Conservation (phyloP, 2,888 invertebrate species). For the Spodoptera littoralis region DNA sequence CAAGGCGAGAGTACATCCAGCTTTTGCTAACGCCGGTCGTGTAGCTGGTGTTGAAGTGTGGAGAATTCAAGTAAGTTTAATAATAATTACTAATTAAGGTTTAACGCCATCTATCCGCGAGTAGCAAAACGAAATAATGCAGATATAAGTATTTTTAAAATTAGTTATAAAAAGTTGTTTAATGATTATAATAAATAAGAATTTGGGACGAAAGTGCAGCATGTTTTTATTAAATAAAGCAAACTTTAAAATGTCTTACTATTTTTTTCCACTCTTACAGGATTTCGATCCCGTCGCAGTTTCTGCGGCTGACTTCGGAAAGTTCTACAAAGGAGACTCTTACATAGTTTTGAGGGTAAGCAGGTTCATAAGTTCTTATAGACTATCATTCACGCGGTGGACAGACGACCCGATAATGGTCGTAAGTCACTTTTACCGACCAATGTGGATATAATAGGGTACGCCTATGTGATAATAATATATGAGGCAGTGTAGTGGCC, state of each 20-base stretch:
- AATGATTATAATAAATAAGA: too few relatives aligned
- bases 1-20: slow-evolving; percentile 88
- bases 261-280: slow-evolving; percentile 75
- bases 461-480: too few relatives aligned
- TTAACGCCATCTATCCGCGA: slow-evolving; percentile 43
- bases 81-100: too few relatives aligned
- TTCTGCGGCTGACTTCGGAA: slow-evolving; percentile 92
- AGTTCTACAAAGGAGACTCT: slow-evolving; percentile 95
- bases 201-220: too few relatives aligned
- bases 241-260: not conserved
- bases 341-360: slow-evolving; percentile 94
- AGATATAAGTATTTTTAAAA: too few relatives aligned
- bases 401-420: too few relatives aligned
- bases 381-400: too few relatives aligned
- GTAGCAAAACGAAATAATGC: slow-evolving; percentile 10
- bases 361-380: not conserved
- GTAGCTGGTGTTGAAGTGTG: slow-evolving; percentile 93
- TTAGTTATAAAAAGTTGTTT: too few relatives aligned
- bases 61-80: slow-evolving; percentile 92
- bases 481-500: too few relatives aligned
- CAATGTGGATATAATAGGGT: too few relatives aligned
- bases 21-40: slow-evolving; percentile 92
- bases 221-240: too few relatives aligned
- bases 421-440: too few relatives aligned
- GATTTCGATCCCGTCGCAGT: slow-evolving; percentile 94